Evolutionary conservation across 2,113 vertebrate genomes (phyloP).

Genomic region (Aldabrachelys gigantea): DNA sequence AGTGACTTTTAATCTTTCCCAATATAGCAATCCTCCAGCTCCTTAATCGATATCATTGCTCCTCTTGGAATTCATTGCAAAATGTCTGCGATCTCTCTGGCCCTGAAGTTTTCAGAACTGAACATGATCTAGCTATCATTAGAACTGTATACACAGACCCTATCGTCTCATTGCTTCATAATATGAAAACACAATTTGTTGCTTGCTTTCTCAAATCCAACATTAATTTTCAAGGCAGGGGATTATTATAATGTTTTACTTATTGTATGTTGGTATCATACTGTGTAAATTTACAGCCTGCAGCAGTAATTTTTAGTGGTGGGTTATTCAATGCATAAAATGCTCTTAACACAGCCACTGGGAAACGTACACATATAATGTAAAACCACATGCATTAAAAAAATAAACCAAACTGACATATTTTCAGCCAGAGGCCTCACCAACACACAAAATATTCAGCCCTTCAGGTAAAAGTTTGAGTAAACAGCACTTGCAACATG

Average conservation of each 20-base stretch:
- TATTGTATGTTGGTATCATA: neutral
- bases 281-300: neutral
- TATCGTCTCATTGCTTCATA: rapidly evolving
- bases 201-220: neutral
- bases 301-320: rapidly evolving
- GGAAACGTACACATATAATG: neutral
- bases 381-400: neutral
- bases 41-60: neutral
- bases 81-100: neutral
- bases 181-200: neutral
- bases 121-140: neutral
- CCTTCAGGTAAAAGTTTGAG: neutral
- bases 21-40: neutral
- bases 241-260: neutral
- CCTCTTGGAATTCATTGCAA: slow-evolving; percentile 9
- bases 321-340: neutral
- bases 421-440: neutral
- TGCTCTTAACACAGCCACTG: slow-evolving; percentile 1
- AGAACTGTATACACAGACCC: neutral
- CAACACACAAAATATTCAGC: rapidly evolving
- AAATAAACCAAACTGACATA: neutral
- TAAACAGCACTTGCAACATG: rapidly evolving
- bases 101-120: neutral
- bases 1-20: neutral
- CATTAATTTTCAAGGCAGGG: neutral